Base-by-base conservation (phyloP, 2,113 vertebrate species). In the Gobio gobio region DNA sequence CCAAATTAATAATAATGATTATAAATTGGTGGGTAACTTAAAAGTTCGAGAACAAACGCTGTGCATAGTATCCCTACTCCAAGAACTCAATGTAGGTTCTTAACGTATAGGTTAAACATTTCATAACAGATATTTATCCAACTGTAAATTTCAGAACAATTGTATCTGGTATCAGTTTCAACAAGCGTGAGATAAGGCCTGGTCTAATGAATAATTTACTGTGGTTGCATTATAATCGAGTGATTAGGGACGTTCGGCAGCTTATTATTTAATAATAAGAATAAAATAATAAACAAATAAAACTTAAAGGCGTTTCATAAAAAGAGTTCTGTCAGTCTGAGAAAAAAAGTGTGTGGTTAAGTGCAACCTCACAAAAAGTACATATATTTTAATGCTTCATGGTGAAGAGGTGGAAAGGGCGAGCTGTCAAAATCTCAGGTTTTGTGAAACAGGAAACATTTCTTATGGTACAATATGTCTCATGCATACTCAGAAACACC, bases 401-500 rank as follows among this genome's bases (percentile, higher is more conserved):
- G 6, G 5, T 20, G 51, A 2, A 75, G 12, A 18, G 33, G 33
- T 61, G n/a, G 58, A 26, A 49, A 74, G 43, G 40, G 6, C n/a
- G 12, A 47, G 40, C 45, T 51, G n/a, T 29, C 73, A 24, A 63
- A 63, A 79, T 63, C 40, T 63, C 40, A 45, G 77, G 58, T 29
- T 63, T 47, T 6, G 59, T 79, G 58, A 78, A 47, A 80, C 73
- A 83, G 36, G 24, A 83, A 10, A 74, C 5, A 6, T 45, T 63
- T 43, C 29, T 83, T 10, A 74, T 73, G 20, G 24, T 47, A 80
- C 36, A 5, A 5, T 72, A 24, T 18, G 13, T 24, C 5, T 59
- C 54, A 79, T 83, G n/a, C 83, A 87, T 82, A 77, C 83, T 70
- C 1, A 77, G 78, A 84, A 87, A 70, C n/a, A 84, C 36, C 40